Evolutionary conservation across 2,888 invertebrate genomes (phyloP).

Genomic region (Endomychus coccineus): DNA sequence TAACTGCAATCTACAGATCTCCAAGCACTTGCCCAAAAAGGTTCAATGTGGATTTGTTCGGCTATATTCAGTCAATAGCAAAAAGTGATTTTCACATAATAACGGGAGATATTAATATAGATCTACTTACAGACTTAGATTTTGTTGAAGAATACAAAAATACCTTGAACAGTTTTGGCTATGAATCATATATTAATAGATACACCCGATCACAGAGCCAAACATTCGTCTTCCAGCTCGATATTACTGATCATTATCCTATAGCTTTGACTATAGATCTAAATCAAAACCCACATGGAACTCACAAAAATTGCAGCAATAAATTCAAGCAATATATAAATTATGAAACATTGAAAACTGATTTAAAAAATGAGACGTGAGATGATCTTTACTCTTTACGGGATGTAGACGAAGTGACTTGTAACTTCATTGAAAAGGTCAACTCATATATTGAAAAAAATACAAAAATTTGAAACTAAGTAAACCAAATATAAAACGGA

Average conservation of each 20-base stretch:
- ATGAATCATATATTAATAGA: too few species aligned
- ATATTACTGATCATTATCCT: slow-evolving; percentile 4
- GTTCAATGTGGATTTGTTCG: not conserved
- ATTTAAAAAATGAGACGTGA: slow-evolving; percentile 3
- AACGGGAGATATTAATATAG: slow-evolving; percentile 1
- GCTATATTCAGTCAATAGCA: not conserved
- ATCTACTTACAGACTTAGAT: too few species aligned
- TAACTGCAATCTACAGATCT: not conserved
- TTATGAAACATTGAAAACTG: slow-evolving; percentile 2
- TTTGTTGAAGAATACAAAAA: too few species aligned
- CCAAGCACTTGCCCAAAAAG: slow-evolving; percentile 3
- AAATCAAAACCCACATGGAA: not conserved
- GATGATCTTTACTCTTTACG: not conserved
- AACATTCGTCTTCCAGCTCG: slow-evolving; percentile 1
- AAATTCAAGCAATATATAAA: slow-evolving; percentile 1
- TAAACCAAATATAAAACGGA: not conserved
- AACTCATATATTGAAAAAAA: slow-evolving; percentile 2
- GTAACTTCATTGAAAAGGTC: slow-evolving; percentile 4
- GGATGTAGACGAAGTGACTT: slow-evolving; percentile 3
- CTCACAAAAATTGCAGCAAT: not conserved
- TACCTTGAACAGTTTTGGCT: too few species aligned
- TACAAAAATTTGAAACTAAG: not conserved
- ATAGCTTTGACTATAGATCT: slow-evolving; percentile 4
- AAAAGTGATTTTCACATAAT: not conserved
- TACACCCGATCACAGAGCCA: too few species aligned